Conservation (phyloP, 1,140 invertebrate species). For the Philopotamus ludificatus region DNA sequence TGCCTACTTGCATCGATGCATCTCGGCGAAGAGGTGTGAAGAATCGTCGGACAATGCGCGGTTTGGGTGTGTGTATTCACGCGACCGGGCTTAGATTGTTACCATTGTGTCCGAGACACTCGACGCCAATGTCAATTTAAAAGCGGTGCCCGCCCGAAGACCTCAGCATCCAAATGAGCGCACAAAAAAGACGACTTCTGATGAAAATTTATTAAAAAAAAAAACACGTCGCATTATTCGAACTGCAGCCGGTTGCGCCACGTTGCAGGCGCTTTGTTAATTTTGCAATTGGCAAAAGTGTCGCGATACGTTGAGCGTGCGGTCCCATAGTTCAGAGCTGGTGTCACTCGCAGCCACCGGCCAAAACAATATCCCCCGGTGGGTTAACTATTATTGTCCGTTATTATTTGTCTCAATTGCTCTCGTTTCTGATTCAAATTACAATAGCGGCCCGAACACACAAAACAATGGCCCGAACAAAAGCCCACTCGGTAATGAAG, state of each 20-base stretch:
- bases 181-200: no score
- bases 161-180: no score
- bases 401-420: constrained; percentile 21
- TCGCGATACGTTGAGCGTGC: constrained; percentile 18
- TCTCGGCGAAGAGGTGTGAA: constrained; percentile 17
- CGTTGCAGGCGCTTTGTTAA: no score
- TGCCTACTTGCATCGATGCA: constrained; percentile 20
- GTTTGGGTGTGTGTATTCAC: no score
- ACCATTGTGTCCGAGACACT: no score
- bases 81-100: no score
- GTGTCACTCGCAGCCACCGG: constrained; percentile 9
- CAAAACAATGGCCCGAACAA: constrained; percentile 19
- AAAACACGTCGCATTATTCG: no score
- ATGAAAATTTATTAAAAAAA: no score
- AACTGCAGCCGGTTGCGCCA: background rate
- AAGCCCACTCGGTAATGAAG: constrained; percentile 21
- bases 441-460: background rate
- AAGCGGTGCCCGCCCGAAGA: no score
- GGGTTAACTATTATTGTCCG: background rate
- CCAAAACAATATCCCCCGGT: constrained; percentile 4
- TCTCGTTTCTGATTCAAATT: constrained; percentile 19
- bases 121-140: no score
- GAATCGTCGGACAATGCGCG: background rate
- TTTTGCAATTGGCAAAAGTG: constrained; percentile 27
- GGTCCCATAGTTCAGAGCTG: constrained; percentile 19